Percentiles rank a stretch among this genome's conserved stretches.
These are phyloP conservation scores for Gortyna flavago DNA, from an alignment of 2,888 invertebrate genomes.

Conservation along the genomic window DNA sequence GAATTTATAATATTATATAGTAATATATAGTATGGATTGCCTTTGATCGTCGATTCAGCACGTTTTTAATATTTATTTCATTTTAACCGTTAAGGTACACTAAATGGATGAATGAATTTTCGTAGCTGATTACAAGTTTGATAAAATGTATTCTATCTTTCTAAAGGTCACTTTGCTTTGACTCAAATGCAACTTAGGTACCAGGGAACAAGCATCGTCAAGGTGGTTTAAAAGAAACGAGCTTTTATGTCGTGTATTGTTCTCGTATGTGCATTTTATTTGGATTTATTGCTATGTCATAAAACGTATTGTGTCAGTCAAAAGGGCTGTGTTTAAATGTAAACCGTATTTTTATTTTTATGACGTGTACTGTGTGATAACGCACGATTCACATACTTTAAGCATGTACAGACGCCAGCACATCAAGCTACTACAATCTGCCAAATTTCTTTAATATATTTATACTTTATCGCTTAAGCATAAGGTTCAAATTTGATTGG, in stretches of 20 bases:
- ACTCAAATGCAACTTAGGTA: slow-evolving; percentile 39
- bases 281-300: slow-evolving; percentile 15
- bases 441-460: too few relatives aligned
- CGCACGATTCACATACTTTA: background rate
- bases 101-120: slow-evolving; percentile 4
- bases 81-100: background rate
- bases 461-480: too few relatives aligned
- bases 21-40: too few relatives aligned
- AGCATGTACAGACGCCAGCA: background rate
- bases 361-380: background rate
- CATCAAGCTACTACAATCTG: too few relatives aligned
- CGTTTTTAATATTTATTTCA: background rate
- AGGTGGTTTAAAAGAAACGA: slow-evolving; percentile 42
- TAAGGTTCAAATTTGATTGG: too few relatives aligned
- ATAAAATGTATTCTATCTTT: background rate
- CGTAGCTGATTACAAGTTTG: background rate
- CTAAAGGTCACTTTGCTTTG: slow-evolving; percentile 30
- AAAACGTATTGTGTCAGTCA: slow-evolving; percentile 14
- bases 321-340: slow-evolving; percentile 1
- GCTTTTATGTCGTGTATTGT: slow-evolving; percentile 21
- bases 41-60: background rate
- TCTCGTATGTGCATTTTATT: slow-evolving; percentile 36
- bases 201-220: slow-evolving; percentile 54
- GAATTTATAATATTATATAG: too few relatives aligned
- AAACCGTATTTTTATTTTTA: too few relatives aligned